Percentiles rank a stretch among this genome's conserved stretches.
Conservation (phyloP, 2,113 vertebrate species). For the Anolis carolinensis region DNA sequence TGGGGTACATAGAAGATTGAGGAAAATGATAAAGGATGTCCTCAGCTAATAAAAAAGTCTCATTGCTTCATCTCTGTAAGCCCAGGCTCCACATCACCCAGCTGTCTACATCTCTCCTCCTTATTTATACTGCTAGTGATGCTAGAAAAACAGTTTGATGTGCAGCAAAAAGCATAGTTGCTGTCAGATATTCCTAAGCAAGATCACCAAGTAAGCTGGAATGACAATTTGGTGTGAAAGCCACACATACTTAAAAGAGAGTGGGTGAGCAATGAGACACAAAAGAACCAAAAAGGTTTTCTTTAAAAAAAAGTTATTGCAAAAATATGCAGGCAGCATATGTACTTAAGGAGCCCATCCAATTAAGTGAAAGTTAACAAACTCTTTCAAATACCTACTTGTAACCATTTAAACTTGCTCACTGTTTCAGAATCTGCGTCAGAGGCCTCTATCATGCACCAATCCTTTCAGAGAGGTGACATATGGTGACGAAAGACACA, state of each 20-base stretch:
- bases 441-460: too few relatives aligned
- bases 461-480: not conserved
- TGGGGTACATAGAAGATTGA: not conserved
- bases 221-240: not conserved
- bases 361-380: not conserved
- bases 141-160: not conserved
- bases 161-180: constrained; percentile 25
- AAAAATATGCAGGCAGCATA: too few relatives aligned
- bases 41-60: not conserved
- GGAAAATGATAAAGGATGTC: not conserved
- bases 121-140: not conserved
- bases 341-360: too few relatives aligned
- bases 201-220: not conserved
- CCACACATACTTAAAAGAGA: not conserved
- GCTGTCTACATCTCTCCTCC: not conserved
- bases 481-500: too few relatives aligned
- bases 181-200: constrained; percentile 28
- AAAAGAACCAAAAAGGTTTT: too few relatives aligned
- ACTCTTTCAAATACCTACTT: not conserved
- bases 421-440: not conserved
- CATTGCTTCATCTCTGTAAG: not conserved
- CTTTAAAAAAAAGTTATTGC: too few relatives aligned
- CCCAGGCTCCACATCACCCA: not conserved
- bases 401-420: not conserved
- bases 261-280: not conserved